phyloP scores from a whole-genome alignment of 2,797 vertebrate species.

The Parotocinclus haroldoi region DNA sequence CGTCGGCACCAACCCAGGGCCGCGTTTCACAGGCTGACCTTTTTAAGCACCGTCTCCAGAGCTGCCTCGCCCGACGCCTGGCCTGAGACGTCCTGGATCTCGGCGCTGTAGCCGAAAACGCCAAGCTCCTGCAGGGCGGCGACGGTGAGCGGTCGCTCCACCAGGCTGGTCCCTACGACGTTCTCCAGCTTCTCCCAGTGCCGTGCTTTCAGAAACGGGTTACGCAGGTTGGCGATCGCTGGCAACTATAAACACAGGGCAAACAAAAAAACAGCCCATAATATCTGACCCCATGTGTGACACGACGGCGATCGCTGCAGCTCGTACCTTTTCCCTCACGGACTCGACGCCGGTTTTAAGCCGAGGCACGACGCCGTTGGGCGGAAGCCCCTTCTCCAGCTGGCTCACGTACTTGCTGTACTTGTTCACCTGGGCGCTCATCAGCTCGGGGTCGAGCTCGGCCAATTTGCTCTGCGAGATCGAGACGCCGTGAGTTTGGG shows the following conservation, averaged over 20 bases:
- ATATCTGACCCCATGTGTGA: neutral
- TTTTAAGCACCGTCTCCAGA: conserved; percentile 74
- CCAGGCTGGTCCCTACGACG: conserved; percentile 61
- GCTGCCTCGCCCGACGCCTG: conserved; percentile 80
- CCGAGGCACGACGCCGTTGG: conserved; percentile 70
- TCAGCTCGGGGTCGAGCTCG: conserved; percentile 72
- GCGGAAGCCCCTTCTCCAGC: conserved; percentile 80
- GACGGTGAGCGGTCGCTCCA: conserved; percentile 66
- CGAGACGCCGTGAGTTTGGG: neutral
- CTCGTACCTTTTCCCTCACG: conserved; percentile 75
- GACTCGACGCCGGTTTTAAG: conserved; percentile 77
- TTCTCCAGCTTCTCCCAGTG: conserved; percentile 74
- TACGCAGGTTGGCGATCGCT: conserved; percentile 75
- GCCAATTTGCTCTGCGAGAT: conserved; percentile 61
- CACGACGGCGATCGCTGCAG: neutral
- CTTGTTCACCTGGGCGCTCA: conserved; percentile 73
- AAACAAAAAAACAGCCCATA: neutral
- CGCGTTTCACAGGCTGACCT: conserved; percentile 56
- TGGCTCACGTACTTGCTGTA: conserved; percentile 76
- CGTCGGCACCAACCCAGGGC: neutral
- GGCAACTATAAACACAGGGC: conserved; percentile 64
- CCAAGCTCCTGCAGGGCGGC: conserved; percentile 63
- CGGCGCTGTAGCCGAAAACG: conserved; percentile 66
- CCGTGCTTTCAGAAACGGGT: conserved; percentile 74
- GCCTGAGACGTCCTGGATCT: conserved; percentile 81